phyloP scores from a whole-genome alignment of 2,888 invertebrate species.

The Fissipunctia ypsillon region DNA sequence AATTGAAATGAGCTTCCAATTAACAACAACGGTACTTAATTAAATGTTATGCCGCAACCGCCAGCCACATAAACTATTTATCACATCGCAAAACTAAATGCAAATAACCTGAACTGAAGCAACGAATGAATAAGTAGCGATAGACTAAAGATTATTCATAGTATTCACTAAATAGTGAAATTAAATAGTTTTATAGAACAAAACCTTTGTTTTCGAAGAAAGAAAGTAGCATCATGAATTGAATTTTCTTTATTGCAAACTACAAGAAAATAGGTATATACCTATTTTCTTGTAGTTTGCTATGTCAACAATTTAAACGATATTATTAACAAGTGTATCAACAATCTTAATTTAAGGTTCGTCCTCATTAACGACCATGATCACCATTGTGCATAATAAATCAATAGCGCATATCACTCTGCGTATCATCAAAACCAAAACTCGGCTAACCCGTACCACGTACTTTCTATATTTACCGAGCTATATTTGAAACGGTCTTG shows the following conservation, averaged over 20 bases:
- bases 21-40: conserved; percentile 34
- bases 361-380: conserved; percentile 25
- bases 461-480: conserved; percentile 82
- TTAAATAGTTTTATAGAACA: background rate
- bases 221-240: background rate
- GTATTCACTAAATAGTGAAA: background rate
- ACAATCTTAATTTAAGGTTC: background rate
- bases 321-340: conserved; percentile 8
- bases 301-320: background rate
- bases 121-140: conserved; percentile 4
- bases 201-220: background rate
- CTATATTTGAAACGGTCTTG: conserved; percentile 85
- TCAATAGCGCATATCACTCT: conserved; percentile 63
- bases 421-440: conserved; percentile 64
- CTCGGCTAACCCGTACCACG: conserved; percentile 75
- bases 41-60: conserved; percentile 23
- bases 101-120: conserved; percentile 23
- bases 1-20: conserved; percentile 42
- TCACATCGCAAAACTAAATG: conserved; percentile 32
- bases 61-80: conserved; percentile 20
- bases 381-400: conserved; percentile 55
- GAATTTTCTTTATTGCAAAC: background rate
- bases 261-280: background rate
- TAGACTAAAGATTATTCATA: background rate
- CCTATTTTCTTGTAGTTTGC: background rate